A percentile compares a stretch with the other conserved stretches of the same genome.
Evolutionary conservation across 2,888 invertebrate species (phyloP).

Genomic region (Dryococelus australis): DNA sequence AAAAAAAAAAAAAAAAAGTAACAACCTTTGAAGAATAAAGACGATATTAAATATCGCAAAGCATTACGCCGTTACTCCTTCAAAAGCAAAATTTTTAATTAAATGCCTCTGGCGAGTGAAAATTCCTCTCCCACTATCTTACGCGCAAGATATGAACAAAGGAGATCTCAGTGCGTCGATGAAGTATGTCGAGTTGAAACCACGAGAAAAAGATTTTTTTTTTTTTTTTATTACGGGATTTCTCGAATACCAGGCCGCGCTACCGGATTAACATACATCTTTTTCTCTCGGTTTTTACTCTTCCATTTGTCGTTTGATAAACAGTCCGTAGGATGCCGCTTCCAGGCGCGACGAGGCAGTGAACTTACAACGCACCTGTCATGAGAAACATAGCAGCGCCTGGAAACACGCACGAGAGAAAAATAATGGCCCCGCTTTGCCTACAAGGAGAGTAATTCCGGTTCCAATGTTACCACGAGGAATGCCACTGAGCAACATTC

Average conservation of each 20-base stretch:
- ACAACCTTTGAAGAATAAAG: conserved; percentile 4
- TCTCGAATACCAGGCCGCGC: background rate
- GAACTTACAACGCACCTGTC: background rate
- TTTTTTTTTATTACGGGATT: background rate
- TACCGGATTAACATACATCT: background rate
- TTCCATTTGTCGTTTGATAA: background rate
- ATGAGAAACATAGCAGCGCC: background rate
- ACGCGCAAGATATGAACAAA: background rate
- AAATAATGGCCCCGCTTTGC: background rate
- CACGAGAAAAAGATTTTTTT: background rate
- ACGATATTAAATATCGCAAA: background rate
- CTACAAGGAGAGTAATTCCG: background rate
- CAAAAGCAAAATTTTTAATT: conserved; percentile 1
- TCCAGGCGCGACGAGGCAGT: background rate
- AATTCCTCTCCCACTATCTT: background rate
- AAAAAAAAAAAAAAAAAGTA: background rate
- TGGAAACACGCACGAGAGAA: background rate
- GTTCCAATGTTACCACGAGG: background rate
- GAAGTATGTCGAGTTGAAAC: background rate
- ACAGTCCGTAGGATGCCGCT: background rate
- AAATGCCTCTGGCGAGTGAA: conserved; percentile 6
- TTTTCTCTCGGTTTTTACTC: background rate
- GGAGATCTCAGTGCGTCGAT: background rate
- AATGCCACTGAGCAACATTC: background rate
- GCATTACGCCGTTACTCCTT: background rate